Percentiles rank a stretch among this genome's conserved stretches.
These are phyloP conservation scores for Arbacia lixula DNA, from an alignment of 53 echinoderm and acorn worm genomes.

Conservation along the genomic window DNA sequence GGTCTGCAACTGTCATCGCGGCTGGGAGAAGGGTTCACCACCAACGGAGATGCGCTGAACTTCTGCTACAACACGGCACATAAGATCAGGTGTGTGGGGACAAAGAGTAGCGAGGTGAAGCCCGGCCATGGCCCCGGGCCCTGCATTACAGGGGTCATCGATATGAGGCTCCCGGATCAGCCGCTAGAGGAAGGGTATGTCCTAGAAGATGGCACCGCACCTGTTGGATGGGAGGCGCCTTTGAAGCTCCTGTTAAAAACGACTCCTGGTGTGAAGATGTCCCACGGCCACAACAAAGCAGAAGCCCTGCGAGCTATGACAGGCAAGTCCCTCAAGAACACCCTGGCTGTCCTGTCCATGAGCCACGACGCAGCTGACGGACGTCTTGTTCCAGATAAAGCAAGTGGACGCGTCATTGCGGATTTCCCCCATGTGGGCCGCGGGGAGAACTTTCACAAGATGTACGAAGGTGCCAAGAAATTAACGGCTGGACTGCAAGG, in stretches of 20 bases:
- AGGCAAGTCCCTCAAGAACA: constrained; percentile 42
- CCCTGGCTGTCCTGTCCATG: constrained; percentile 50
- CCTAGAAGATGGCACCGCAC: constrained; percentile 49
- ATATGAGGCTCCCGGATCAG: constrained; percentile 38
- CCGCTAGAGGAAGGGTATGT: constrained; percentile 44
- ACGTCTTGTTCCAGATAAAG: constrained; percentile 30
- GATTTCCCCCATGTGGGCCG: constrained; percentile 42
- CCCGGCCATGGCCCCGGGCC: constrained; percentile 55
- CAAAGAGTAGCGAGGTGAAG: constrained; percentile 8
- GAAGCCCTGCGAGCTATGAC: constrained; percentile 27
- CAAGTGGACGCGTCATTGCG: constrained; percentile 44
- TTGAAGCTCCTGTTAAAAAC: constrained; percentile 60
- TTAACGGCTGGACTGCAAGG: constrained; percentile 57
- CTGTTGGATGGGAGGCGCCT: constrained; percentile 23
- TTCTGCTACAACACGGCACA: constrained; percentile 59
- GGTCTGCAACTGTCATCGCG: constrained; percentile 40
- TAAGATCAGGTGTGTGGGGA: constrained; percentile 42
- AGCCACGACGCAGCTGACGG: constrained; percentile 55
- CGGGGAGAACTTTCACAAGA: constrained; percentile 45
- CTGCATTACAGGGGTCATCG: constrained; percentile 34
- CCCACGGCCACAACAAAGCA: constrained; percentile 17
- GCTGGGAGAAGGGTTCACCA: constrained; percentile 52
- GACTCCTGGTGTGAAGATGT: constrained; percentile 54
- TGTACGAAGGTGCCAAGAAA: constrained; percentile 50
- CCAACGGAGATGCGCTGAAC: constrained; percentile 53